phyloP scores from a whole-genome alignment of 2,113 vertebrate genomes.

The Hyperoodon ampullatus region DNA sequence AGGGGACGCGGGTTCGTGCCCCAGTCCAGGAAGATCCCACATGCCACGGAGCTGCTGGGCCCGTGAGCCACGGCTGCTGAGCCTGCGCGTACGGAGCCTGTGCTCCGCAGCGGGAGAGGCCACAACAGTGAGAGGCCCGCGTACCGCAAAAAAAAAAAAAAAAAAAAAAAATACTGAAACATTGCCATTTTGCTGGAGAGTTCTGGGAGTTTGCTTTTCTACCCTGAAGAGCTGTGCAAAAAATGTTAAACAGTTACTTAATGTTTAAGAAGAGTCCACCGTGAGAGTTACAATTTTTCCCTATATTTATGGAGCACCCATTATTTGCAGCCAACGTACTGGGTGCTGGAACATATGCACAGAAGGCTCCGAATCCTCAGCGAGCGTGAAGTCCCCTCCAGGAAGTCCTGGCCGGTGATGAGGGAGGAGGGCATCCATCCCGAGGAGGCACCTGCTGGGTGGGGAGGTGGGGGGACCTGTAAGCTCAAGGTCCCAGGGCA shows the following conservation, averaged over 20 bases:
- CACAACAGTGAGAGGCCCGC: too few species aligned
- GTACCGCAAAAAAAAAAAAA: too few species aligned
- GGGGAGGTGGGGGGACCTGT: neutral
- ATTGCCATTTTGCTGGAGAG: neutral
- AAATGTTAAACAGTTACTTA: too few species aligned
- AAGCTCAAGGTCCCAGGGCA: neutral
- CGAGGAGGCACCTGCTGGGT: neutral
- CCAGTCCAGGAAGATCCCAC: too few species aligned
- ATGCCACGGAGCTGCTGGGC: too few species aligned
- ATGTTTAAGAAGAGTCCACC: neutral
- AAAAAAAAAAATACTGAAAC: neutral
- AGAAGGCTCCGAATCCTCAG: neutral
- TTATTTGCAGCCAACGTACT: neutral
- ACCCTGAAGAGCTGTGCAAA: neutral
- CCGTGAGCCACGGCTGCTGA: too few species aligned
- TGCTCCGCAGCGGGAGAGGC: too few species aligned
- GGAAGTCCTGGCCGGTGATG: neutral
- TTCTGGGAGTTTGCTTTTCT: neutral
- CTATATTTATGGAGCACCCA: neutral
- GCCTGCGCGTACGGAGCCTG: too few species aligned
- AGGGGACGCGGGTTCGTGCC: too few species aligned
- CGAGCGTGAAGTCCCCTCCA: fast-evolving
- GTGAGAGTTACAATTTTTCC: fast-evolving
- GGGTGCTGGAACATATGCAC: neutral
- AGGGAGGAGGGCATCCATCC: fast-evolving